Conservation (phyloP, 2,888 invertebrate species). For the Odontocerum albicorne region DNA sequence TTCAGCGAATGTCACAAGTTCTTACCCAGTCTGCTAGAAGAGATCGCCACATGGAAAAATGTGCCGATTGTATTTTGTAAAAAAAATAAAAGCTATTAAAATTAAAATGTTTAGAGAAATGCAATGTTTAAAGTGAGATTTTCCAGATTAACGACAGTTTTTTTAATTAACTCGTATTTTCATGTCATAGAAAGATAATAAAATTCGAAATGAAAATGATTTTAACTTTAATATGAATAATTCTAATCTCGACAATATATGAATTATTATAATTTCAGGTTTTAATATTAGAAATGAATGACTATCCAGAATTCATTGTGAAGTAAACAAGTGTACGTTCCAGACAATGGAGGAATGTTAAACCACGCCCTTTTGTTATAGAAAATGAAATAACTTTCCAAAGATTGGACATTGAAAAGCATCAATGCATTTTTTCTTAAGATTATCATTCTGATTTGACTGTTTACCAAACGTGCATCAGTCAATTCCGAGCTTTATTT, state of each 20-base stretch:
- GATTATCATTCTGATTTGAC: background rate
- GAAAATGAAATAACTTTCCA: background rate
- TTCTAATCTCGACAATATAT: too few relatives aligned
- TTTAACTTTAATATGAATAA: too few relatives aligned
- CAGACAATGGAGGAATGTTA: background rate
- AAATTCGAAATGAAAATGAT: slow-evolving; percentile 29
- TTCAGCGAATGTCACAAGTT: too few relatives aligned
- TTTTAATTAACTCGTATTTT: too few relatives aligned
- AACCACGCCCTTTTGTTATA: background rate
- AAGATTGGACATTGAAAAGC: background rate
- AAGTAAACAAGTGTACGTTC: background rate
- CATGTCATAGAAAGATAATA: too few relatives aligned
- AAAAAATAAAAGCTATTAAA: too few relatives aligned
- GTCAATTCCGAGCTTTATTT: background rate
- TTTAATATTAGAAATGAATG: background rate
- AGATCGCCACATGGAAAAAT: too few relatives aligned
- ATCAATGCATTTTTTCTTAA: background rate
- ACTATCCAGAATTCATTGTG: background rate
- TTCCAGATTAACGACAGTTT: too few relatives aligned
- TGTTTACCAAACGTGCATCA: background rate
- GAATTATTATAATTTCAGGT: background rate
- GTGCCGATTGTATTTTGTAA: too few relatives aligned
- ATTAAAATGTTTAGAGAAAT: too few relatives aligned
- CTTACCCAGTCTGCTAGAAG: too few relatives aligned
- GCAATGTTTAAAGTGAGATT: too few relatives aligned